Base-by-base conservation (phyloP, 2,113 vertebrate species). In the Oenanthe oenanthe region DNA sequence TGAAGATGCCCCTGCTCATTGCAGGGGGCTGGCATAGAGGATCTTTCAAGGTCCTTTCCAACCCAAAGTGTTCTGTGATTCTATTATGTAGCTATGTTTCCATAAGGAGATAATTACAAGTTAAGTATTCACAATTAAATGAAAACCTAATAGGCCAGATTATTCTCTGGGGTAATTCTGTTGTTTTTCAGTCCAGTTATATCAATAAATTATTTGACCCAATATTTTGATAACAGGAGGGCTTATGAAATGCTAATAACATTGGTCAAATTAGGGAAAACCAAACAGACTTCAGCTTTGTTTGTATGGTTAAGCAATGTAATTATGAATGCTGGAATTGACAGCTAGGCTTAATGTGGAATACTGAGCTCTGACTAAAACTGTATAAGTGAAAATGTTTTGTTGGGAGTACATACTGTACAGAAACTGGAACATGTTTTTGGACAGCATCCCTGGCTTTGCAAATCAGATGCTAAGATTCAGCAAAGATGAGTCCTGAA, bases 341-440 rank as follows among this genome's bases (percentile, higher is more conserved):
- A 94, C 88, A 92, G 4, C 40, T 71, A 77, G 42, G 63, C 67
- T 90, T 83, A 50, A 84, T 90, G 73, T 86, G 65, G 85, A 93
- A 92, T 96, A 80, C 60, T 63, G 71, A 90, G 88, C 68, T 82
- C 78, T 88, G 85, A 93, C 82, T 95, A 75, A 95, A 96, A 96
- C 95, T 84, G 88, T 88, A 2, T 92, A 92, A 95, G 82, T 81
- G 93, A 96, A 96, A 92, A 68, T 79, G 72, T 85, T 97, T 94
- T 83, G 90, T 94, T 95, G 79, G 82, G 95, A 97, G 96, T 94
- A 96, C 96, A 94, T 94, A 96, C 75, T 94, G 95, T 97, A 94
- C 92, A 1, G 90, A 96, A 94, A 76, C 92, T 86, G 79, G 94
- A 97, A 96, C 96, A 96, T 94, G 93, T 96, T 97, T 97, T 97